Evolutionary conservation across 2,888 invertebrate species (phyloP).

Genomic region (Aphodius granarius): DNA sequence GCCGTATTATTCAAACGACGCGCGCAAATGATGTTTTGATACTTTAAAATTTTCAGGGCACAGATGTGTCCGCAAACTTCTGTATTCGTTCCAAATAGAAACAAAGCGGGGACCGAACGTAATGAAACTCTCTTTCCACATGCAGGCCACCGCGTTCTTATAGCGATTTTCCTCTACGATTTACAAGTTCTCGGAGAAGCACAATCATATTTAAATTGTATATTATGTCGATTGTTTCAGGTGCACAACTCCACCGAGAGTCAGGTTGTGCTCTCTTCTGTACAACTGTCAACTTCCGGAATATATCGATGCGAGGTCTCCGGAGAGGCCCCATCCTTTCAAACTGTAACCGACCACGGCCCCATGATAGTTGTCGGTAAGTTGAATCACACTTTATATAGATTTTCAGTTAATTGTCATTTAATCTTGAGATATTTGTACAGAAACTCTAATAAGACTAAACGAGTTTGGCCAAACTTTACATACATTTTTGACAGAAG

Average conservation of each 20-base stretch:
- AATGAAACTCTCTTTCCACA: conserved; percentile 2
- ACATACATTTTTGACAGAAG: too few species aligned
- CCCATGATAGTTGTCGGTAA: conserved; percentile 72
- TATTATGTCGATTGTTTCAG: conserved; percentile 51
- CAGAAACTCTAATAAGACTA: too few species aligned
- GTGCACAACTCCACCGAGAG: conserved; percentile 69
- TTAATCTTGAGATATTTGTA: too few species aligned
- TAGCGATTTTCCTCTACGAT: background rate
- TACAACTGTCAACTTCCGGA: conserved; percentile 66
- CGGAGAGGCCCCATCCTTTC: conserved; percentile 71
- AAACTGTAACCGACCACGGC: conserved; percentile 68
- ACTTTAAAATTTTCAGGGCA: conserved; percentile 14
- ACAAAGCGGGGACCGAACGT: background rate
- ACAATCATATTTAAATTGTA: background rate
- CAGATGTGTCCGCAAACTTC: background rate
- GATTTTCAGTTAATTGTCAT: too few species aligned
- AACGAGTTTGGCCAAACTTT: too few species aligned
- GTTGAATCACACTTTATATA: conserved; percentile 42
- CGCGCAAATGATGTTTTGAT: conserved; percentile 12
- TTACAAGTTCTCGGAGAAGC: background rate
- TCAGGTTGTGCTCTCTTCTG: conserved; percentile 65
- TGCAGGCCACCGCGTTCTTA: background rate
- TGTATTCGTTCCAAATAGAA: background rate
- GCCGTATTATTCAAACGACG: conserved; percentile 8
- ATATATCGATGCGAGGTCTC: conserved; percentile 71